Percentiles rank a stretch among this genome's conserved stretches.
Evolutionary conservation across 2,797 vertebrate genomes (phyloP).

Genomic region (Danio albolineatus): DNA sequence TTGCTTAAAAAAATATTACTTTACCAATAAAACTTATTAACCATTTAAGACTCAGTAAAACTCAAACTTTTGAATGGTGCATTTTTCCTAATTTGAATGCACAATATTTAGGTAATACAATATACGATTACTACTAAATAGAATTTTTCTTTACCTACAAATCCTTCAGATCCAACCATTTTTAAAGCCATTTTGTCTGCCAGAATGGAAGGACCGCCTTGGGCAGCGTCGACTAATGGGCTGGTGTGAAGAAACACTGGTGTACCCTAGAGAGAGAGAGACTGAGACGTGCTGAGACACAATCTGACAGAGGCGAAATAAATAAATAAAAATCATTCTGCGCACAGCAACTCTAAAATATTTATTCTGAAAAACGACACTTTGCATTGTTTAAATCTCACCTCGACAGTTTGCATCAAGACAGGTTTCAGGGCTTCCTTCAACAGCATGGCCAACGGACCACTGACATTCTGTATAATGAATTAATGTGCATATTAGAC

Average conservation of each 20-base stretch:
- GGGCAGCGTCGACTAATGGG: conserved; percentile 85
- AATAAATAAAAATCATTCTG: background rate
- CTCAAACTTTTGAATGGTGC: background rate
- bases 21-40: no score
- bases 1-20: background rate
- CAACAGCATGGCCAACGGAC: conserved; percentile 36
- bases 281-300: background rate
- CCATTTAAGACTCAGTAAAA: no score
- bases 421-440: conserved; percentile 53
- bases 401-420: conserved; percentile 57
- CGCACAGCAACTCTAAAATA: background rate
- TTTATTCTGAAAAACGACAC: conserved; percentile 13
- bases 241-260: conserved; percentile 88
- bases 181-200: conserved; percentile 88
- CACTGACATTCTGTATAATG: conserved; percentile 48
- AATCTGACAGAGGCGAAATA: background rate
- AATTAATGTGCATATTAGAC: conserved; percentile 26
- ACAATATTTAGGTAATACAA: background rate
- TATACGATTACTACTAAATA: background rate
- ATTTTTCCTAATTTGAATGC: background rate
- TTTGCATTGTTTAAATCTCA: conserved; percentile 6
- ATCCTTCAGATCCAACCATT: conserved; percentile 84
- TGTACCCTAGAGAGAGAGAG: conserved; percentile 75
- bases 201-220: conserved; percentile 84
- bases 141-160: conserved; percentile 79